Evolutionary conservation across 2,797 vertebrate species (phyloP).

Genomic region (Protosalanx chinensis): DNA sequence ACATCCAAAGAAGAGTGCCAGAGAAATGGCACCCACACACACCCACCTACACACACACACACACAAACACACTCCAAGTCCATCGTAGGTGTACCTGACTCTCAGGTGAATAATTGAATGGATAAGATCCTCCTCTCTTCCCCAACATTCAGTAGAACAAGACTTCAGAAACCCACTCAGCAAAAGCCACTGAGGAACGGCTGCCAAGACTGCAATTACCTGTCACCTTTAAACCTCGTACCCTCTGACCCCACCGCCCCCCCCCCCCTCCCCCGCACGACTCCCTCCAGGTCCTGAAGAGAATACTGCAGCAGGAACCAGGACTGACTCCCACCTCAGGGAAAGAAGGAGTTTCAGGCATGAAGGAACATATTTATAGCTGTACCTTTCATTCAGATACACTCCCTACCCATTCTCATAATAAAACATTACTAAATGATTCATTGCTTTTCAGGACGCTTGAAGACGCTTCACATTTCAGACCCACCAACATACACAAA

Average conservation of each 20-base stretch:
- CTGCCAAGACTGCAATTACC: slow-evolving; percentile 59
- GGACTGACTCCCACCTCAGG: not conserved
- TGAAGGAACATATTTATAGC: not conserved
- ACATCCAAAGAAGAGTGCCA: not conserved
- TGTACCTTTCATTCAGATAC: too few species aligned
- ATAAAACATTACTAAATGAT: not conserved
- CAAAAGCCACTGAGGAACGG: slow-evolving; percentile 48
- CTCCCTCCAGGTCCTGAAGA: not conserved
- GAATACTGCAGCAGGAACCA: not conserved
- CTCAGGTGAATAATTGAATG: slow-evolving; percentile 57
- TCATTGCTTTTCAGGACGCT: too few species aligned
- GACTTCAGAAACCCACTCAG: slow-evolving; percentile 35
- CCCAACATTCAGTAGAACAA: slow-evolving; percentile 34
- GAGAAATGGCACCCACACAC: not conserved
- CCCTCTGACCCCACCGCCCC: not conserved
- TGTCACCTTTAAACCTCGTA: slow-evolving; percentile 49
- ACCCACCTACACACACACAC: slow-evolving; percentile 1
- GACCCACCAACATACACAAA: too few species aligned
- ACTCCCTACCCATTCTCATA: too few species aligned
- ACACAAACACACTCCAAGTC: slow-evolving; percentile 10
- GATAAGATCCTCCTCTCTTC: slow-evolving; percentile 33
- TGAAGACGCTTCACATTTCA: too few species aligned
- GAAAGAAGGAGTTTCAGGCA: too few species aligned
- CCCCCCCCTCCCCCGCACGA: too few species aligned
- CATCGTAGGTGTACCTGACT: slow-evolving; percentile 35